Conservation (phyloP, 2,888 invertebrate species). For the Ochropleura plecta region DNA sequence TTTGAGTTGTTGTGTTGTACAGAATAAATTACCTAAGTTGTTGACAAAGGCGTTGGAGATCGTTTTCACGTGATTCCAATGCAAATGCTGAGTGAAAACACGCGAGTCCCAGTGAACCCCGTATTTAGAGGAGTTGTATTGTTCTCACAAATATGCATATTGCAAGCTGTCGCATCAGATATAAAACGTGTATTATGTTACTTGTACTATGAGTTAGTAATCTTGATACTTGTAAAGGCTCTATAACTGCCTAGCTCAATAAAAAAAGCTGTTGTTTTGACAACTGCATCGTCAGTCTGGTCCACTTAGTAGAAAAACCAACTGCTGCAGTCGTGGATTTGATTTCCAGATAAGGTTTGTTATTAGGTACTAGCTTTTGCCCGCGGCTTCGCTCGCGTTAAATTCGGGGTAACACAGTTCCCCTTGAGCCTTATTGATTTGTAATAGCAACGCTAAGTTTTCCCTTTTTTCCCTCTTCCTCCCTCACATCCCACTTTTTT, state of each 20-base stretch:
- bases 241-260: too few species aligned
- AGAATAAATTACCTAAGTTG: slow-evolving; percentile 62
- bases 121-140: slow-evolving; percentile 77
- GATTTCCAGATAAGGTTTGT: neutral
- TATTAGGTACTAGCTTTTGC: too few species aligned
- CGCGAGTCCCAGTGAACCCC: slow-evolving; percentile 67
- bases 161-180: slow-evolving; percentile 75
- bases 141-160: slow-evolving; percentile 78
- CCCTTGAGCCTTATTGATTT: too few species aligned
- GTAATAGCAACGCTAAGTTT: too few species aligned
- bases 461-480: too few species aligned
- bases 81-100: slow-evolving; percentile 69
- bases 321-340: neutral
- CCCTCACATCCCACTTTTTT: too few species aligned
- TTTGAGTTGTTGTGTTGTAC: slow-evolving; percentile 40
- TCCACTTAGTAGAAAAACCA: neutral
- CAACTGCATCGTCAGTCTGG: neutral
- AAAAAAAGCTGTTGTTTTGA: neutral
- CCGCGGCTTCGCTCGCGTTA: too few species aligned
- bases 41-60: slow-evolving; percentile 66
- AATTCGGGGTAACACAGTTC: too few species aligned
- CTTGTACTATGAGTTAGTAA: slow-evolving; percentile 32
- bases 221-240: slow-evolving; percentile 50
- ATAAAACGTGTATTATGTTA: slow-evolving; percentile 69
- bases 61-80: slow-evolving; percentile 70